Evolutionary conservation across 37 sponge, comb jelly and placozoan genomes (phyloP).

Genomic region (Geodia barretti): DNA sequence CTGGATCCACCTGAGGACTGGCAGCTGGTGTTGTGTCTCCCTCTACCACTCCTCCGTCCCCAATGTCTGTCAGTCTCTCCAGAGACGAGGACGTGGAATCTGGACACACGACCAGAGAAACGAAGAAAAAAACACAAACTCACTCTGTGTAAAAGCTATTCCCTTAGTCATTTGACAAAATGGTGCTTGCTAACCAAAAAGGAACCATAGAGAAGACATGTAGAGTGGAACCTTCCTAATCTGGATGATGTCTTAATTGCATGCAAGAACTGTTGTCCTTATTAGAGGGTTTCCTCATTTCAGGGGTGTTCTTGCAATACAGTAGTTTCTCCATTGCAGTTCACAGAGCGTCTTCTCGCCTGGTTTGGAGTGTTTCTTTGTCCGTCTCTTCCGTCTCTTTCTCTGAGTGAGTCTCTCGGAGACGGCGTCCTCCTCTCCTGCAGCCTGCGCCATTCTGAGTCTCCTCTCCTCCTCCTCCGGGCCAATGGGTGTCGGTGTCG

Average conservation of each 20-base stretch:
- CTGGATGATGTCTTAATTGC: too few species aligned
- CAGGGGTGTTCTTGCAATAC: too few species aligned
- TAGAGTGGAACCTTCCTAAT: too few species aligned
- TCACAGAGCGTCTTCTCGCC: too few species aligned
- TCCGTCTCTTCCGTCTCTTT: constrained; percentile 11
- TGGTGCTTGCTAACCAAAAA: too few species aligned
- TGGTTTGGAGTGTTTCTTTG: constrained; percentile 35
- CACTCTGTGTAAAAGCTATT: too few species aligned
- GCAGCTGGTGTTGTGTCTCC: neutral
- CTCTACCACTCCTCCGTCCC: neutral
- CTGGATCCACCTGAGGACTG: neutral
- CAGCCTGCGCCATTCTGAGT: constrained; percentile 23
- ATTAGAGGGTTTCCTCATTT: too few species aligned
- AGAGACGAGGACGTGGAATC: constrained; percentile 32
- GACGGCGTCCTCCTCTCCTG: constrained; percentile 17
- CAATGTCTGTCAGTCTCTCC: constrained; percentile 32
- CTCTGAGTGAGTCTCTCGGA: constrained; percentile 5
- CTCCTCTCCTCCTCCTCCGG: constrained; percentile 31
- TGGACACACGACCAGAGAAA: too few species aligned
- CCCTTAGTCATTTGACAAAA: too few species aligned
- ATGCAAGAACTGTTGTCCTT: too few species aligned
- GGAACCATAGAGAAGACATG: neutral
- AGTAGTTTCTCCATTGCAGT: too few species aligned
- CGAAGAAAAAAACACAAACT: too few species aligned
- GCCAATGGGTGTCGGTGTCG: neutral